phyloP scores from a whole-genome alignment of 2,797 vertebrate genomes.

The Thunnus albacares region DNA sequence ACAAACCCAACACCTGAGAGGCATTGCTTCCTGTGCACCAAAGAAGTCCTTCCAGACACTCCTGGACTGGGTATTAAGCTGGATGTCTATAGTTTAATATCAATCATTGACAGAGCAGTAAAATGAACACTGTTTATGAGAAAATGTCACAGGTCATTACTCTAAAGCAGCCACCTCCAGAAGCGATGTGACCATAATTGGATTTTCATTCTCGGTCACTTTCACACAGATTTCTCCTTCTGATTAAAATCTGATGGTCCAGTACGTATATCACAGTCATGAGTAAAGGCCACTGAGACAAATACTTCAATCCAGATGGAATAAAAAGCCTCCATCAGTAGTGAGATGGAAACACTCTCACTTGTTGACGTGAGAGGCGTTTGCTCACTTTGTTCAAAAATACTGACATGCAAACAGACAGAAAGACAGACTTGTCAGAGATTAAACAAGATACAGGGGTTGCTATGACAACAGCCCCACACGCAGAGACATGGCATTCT shows the following conservation, averaged over 20 bases:
- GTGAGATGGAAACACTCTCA: conserved; percentile 9
- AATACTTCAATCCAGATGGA: conserved; percentile 12
- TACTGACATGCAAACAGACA: conserved; percentile 22
- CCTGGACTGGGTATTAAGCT: background rate
- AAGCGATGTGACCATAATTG: conserved; percentile 25
- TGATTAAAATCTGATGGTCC: conserved; percentile 21
- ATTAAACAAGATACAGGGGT: conserved; percentile 67
- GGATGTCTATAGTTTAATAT: conserved; percentile 8
- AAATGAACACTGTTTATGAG: conserved; percentile 12
- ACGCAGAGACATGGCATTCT: conserved; percentile 51
- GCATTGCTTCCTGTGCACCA: background rate
- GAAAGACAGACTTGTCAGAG: conserved; percentile 43
- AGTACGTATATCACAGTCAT: background rate
- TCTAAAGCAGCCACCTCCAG: conserved; percentile 1
- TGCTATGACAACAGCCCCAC: conserved; percentile 72
- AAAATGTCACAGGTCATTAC: conserved; percentile 35
- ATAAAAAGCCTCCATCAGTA: background rate
- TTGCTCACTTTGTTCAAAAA: conserved; percentile 22
- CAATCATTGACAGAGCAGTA: conserved; percentile 7
- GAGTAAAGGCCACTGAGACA: conserved; percentile 29
- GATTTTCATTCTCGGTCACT: conserved; percentile 12
- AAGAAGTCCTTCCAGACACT: background rate
- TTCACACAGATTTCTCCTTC: conserved; percentile 10
- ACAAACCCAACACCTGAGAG: background rate
- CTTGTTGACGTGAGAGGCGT: conserved; percentile 13